Conservation (phyloP, 2,888 invertebrate species). For the Stenolophus ochropezus region DNA sequence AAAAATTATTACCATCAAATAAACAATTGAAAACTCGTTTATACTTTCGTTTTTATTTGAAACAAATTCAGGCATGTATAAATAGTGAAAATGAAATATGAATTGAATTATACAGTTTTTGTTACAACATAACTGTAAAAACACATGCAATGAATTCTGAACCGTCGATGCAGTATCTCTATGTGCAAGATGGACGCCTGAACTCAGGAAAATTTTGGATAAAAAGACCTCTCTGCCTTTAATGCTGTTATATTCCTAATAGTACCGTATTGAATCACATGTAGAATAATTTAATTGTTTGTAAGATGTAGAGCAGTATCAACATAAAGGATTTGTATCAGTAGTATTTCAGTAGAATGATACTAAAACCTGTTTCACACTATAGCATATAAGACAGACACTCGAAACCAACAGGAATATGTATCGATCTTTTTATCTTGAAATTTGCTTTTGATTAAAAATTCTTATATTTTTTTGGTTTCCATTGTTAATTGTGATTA, state of each 20-base stretch:
- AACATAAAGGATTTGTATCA: slow-evolving; percentile 23
- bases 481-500: neutral
- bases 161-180: slow-evolving; percentile 50
- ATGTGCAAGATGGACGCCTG: slow-evolving; percentile 58
- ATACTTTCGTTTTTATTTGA: slow-evolving; percentile 1
- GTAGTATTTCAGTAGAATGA: slow-evolving; percentile 44
- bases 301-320: slow-evolving; percentile 7
- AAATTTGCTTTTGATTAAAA: slow-evolving; percentile 29
- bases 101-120: slow-evolving; percentile 13
- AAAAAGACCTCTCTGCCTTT: neutral
- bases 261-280: neutral
- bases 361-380: slow-evolving; percentile 55
- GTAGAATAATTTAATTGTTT: slow-evolving; percentile 11
- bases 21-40: neutral
- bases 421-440: slow-evolving; percentile 58
- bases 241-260: neutral
- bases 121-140: slow-evolving; percentile 13
- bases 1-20: neutral
- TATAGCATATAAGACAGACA: slow-evolving; percentile 45
- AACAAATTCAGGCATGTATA: neutral
- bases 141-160: slow-evolving; percentile 43
- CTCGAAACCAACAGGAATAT: slow-evolving; percentile 54
- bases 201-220: slow-evolving; percentile 37
- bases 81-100: slow-evolving; percentile 12
- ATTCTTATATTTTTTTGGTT: neutral